These are phyloP conservation scores for Cerastis rubricosa DNA, from an alignment of 2,888 invertebrate genomes.

Conservation along the genomic window DNA sequence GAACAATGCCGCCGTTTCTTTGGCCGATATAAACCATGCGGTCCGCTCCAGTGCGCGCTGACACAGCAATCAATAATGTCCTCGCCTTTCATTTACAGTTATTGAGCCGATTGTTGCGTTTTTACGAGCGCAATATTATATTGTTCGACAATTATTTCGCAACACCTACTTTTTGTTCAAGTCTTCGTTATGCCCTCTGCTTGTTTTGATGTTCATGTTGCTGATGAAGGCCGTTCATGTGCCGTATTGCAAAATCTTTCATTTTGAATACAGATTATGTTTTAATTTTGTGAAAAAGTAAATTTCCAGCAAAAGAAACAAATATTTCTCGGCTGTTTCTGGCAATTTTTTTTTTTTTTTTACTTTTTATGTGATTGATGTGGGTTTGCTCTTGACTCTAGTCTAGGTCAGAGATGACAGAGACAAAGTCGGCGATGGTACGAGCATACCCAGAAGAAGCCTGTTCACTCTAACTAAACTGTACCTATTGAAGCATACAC, in stretches of 20 bases:
- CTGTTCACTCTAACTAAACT: no score
- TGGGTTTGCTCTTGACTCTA: no score
- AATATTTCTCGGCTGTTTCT: neutral
- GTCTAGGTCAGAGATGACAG: no score
- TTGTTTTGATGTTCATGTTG: neutral
- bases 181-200: neutral
- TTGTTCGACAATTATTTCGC: constrained; percentile 26
- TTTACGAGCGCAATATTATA: constrained; percentile 25
- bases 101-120: constrained; percentile 38
- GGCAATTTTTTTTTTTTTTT: no score
- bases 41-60: constrained; percentile 42
- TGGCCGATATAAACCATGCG: constrained; percentile 30
- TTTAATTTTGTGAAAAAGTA: neutral
- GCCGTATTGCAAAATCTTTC: neutral
- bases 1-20: constrained; percentile 44
- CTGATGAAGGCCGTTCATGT: neutral
- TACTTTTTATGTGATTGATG: no score
- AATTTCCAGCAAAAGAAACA: neutral
- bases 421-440: no score
- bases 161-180: constrained; percentile 22
- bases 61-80: constrained; percentile 62
- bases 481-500: neutral
- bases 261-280: neutral
- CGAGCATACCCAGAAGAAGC: no score
- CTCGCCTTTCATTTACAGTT: constrained; percentile 53